These are phyloP conservation scores for Hippocampus kuda DNA, from an alignment of 2,797 vertebrate species.

Conservation along the genomic window DNA sequence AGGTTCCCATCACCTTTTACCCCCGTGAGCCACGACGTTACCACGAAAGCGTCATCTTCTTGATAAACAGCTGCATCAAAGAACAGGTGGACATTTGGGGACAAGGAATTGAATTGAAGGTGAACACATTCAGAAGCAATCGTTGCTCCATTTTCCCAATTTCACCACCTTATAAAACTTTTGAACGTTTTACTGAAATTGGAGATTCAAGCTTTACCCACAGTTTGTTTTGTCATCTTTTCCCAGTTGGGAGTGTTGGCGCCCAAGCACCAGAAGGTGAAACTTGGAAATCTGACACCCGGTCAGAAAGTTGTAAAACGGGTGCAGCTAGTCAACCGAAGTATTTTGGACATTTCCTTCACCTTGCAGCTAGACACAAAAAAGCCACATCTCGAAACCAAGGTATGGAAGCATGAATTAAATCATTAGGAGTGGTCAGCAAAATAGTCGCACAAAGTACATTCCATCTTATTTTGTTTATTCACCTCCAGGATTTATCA, in stretches of 20 bases:
- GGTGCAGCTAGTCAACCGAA: constrained; percentile 73
- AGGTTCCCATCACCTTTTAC: constrained; percentile 73
- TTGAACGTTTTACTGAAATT: not conserved
- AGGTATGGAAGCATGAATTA: constrained; percentile 52
- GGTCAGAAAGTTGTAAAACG: constrained; percentile 68
- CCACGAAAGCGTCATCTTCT: constrained; percentile 69
- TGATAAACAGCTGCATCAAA: constrained; percentile 68
- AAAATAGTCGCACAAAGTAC: not conserved
- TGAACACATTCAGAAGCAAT: constrained; percentile 31
- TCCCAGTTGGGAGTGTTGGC: constrained; percentile 72
- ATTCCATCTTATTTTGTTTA: not conserved
- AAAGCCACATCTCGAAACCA: constrained; percentile 58
- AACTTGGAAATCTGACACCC: constrained; percentile 67
- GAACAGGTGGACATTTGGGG: constrained; percentile 72
- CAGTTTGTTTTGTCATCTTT: constrained; percentile 4
- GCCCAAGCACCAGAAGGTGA: constrained; percentile 63
- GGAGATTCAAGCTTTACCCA: not conserved
- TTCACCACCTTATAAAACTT: not conserved
- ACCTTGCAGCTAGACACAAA: constrained; percentile 51
- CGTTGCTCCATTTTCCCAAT: not conserved
- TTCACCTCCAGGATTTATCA: constrained; percentile 63
- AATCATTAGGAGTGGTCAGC: not conserved
- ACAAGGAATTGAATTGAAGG: constrained; percentile 77
- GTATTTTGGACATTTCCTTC: constrained; percentile 62
- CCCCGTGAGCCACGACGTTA: constrained; percentile 69